These are phyloP conservation scores for zebrafish (Danio rerio) DNA, from an alignment of 2,113 vertebrate species.

Conservation along the genomic window GRCz12tu NC_133200.1:35876001-35876500, in stretches of 20 bases:
- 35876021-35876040: constrained; percentile 43
- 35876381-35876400: neutral
- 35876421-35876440: neutral
- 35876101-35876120: constrained; percentile 47
- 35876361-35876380: neutral
- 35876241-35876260: too few relatives aligned
- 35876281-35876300: neutral
- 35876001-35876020: constrained; percentile 52
- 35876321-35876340: neutral
- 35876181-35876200: constrained; percentile 64
- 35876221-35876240: neutral
- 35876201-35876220: constrained; percentile 62
- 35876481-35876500: too few relatives aligned
- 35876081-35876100: constrained; percentile 49
- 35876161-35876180: constrained; percentile 65
- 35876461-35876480: neutral
- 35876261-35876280: neutral
- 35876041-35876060: constrained; percentile 37
- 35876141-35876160: constrained; percentile 58
- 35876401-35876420: neutral
- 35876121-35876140: constrained; percentile 43
- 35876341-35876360: neutral
- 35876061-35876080: constrained; percentile 52
- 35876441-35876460: neutral
- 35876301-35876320: neutral